These are phyloP conservation scores for Prunella fulvescens DNA, from an alignment of 2,113 vertebrate species.

Conservation along the genomic window DNA sequence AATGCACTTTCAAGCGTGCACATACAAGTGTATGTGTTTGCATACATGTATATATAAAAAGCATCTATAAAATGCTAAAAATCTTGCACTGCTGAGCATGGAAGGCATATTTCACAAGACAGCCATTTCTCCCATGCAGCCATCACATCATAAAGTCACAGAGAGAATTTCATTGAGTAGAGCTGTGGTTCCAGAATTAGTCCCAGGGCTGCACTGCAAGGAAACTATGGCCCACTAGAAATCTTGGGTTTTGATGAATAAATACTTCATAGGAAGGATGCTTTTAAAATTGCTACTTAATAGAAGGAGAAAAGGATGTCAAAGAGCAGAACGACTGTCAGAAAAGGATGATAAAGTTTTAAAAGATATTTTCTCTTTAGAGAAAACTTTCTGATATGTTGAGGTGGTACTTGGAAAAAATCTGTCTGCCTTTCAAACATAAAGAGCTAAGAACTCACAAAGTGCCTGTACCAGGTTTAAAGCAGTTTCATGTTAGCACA, in stretches of 20 bases:
- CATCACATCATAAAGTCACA: neutral
- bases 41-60: neutral
- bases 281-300: neutral
- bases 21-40: neutral
- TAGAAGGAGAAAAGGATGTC: neutral
- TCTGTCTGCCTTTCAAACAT: neutral
- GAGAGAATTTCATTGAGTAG: neutral
- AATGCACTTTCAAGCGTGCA: neutral
- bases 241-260: neutral
- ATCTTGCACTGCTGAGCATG: neutral
- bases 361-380: neutral
- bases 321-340: neutral
- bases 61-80: neutral
- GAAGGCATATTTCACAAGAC: neutral
- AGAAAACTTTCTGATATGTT: neutral
- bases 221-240: neutral
- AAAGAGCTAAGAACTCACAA: neutral
- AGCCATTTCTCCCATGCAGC: neutral
- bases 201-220: neutral
- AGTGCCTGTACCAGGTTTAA: neutral
- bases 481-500: neutral
- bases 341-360: neutral
- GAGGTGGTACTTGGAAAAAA: neutral
- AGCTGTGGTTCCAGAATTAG: neutral
- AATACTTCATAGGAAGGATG: neutral